These are phyloP conservation scores for Drosophila putrida DNA, from an alignment of 2,888 invertebrate genomes.

Conservation along the genomic window DNA sequence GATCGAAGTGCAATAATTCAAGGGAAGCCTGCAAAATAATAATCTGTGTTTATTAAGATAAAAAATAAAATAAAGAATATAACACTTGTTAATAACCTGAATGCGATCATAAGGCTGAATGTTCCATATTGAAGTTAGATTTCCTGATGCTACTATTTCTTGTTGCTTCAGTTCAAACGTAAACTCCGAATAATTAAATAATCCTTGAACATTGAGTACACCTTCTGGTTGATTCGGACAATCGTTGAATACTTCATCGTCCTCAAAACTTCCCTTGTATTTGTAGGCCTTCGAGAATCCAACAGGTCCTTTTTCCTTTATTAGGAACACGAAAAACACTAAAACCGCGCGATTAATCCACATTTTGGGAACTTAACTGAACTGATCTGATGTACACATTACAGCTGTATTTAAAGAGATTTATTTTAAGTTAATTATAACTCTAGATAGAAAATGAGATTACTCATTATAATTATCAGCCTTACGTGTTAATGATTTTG, in stretches of 20 bases:
- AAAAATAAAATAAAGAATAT: too few species aligned
- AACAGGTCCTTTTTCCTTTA: too few species aligned
- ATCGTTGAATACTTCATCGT: neutral
- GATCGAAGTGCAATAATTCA: neutral
- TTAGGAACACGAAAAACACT: neutral
- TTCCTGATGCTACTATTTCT: neutral
- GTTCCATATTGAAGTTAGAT: neutral
- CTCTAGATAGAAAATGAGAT: too few species aligned
- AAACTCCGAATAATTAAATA: neutral
- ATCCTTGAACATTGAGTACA: neutral
- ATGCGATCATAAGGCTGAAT: neutral
- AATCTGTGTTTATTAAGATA: neutral
- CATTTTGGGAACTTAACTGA: neutral
- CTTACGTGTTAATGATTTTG: too few species aligned
- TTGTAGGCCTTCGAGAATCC: neutral
- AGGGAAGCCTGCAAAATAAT: too few species aligned
- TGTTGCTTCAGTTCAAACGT: neutral
- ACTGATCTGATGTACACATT: too few species aligned
- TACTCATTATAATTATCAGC: too few species aligned
- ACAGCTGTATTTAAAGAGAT: too few species aligned
- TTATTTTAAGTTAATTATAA: too few species aligned
- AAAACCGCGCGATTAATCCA: neutral
- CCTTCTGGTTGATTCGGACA: neutral
- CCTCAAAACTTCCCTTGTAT: too few species aligned
- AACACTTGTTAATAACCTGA: neutral